Conservation (phyloP, 23 tunicate species). For the Halocynthia roretzi region DNA sequence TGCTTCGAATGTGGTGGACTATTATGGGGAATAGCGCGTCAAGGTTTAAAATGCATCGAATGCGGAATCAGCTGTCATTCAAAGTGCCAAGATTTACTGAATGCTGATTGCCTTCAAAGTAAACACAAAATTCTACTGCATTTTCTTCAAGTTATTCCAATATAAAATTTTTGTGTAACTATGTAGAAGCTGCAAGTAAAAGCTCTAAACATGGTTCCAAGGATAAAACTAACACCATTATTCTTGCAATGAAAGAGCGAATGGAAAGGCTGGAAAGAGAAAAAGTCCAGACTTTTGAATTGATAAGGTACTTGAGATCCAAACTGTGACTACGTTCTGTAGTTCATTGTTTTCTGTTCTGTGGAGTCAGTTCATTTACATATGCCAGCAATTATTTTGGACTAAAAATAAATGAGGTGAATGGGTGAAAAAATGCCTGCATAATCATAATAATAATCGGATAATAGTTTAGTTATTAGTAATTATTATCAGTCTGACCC, state of each 20-base stretch:
- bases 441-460: too few relatives aligned
- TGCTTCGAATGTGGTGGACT: conserved; percentile 81
- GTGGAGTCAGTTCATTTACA: too few relatives aligned
- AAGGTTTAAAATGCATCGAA: conserved; percentile 66
- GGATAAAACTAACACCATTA: conserved; percentile 61
- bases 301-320: conserved; percentile 12
- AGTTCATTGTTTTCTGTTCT: background rate
- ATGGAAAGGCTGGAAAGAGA: conserved; percentile 48
- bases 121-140: background rate
- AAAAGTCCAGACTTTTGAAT: conserved; percentile 18
- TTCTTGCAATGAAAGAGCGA: conserved; percentile 47
- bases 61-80: conserved; percentile 92
- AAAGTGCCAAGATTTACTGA: conserved; percentile 76
- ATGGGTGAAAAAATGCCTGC: too few relatives aligned
- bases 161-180: background rate
- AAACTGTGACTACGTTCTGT: background rate
- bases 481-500: too few relatives aligned
- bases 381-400: too few relatives aligned
- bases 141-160: background rate
- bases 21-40: conserved; percentile 90
- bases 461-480: too few relatives aligned
- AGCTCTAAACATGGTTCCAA: conserved; percentile 58
- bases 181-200: conserved; percentile 60
- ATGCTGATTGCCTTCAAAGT: conserved; percentile 89
- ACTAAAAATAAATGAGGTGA: too few relatives aligned